phyloP scores from a whole-genome alignment of 2,113 vertebrate genomes.

The Melospiza georgiana region DNA sequence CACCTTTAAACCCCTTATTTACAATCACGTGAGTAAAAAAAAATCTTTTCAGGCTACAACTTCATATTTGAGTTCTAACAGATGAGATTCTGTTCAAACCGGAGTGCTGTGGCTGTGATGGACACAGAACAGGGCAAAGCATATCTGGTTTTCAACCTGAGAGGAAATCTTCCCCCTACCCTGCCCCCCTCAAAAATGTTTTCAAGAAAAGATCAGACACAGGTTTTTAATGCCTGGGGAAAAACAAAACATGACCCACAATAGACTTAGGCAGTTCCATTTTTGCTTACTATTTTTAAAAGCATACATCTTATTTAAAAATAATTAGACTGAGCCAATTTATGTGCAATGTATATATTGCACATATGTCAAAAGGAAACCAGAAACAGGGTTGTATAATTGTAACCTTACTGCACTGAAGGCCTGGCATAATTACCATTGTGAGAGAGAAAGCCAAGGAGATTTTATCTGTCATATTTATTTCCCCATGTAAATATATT shows the following conservation, averaged over 20 bases:
- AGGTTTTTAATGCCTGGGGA: constrained; percentile 30
- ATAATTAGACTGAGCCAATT: constrained; percentile 56
- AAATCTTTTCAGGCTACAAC: not conserved
- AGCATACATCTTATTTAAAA: constrained; percentile 58
- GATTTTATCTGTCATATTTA: constrained; percentile 49
- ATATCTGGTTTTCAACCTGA: constrained; percentile 38
- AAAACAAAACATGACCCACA: constrained; percentile 42
- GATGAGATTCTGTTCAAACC: not conserved
- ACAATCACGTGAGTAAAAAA: not conserved
- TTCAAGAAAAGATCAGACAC: constrained; percentile 52
- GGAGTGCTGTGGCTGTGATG: not conserved
- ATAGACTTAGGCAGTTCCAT: constrained; percentile 48
- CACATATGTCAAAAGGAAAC: constrained; percentile 48
- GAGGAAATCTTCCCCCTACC: constrained; percentile 29
- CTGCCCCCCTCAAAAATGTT: constrained; percentile 8
- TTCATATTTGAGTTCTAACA: constrained; percentile 18
- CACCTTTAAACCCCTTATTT: not conserved
- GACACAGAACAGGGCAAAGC: constrained; percentile 38
- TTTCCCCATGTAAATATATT: constrained; percentile 35
- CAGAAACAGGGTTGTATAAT: constrained; percentile 53
- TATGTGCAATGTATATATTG: constrained; percentile 50
- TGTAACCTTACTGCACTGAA: constrained; percentile 27
- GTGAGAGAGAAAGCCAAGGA: not conserved
- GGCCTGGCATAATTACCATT: constrained; percentile 2
- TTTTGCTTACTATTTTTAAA: constrained; percentile 61